Conservation (phyloP, 2,888 invertebrate species). For the Orthonychiurus folsomi region DNA sequence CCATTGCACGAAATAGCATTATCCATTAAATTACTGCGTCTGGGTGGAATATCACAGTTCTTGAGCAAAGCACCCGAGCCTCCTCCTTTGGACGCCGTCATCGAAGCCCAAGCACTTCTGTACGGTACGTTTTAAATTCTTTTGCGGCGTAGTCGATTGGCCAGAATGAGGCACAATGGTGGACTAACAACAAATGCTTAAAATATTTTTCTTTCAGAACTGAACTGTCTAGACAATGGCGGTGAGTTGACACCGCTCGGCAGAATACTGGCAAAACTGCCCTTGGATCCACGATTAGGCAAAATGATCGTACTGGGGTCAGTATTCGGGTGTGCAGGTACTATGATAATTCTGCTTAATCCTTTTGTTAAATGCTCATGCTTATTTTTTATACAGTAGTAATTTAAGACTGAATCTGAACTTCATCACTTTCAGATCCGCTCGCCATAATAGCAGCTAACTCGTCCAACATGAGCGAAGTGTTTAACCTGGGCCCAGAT, state of each 20-base stretch:
- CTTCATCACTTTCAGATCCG: no score
- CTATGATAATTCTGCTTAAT: no score
- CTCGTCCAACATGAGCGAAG: constrained; percentile 89
- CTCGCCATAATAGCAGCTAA: constrained; percentile 90
- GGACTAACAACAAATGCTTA: background rate
- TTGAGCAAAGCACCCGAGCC: constrained; percentile 91
- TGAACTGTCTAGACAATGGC: constrained; percentile 78
- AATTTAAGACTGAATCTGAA: no score
- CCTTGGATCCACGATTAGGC: constrained; percentile 90
- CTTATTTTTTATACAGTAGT: no score
- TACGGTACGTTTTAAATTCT: constrained; percentile 43
- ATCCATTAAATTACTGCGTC: constrained; percentile 75
- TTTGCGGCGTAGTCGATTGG: no score
- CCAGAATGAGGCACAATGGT: background rate
- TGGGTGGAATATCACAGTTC: constrained; percentile 90
- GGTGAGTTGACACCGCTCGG: constrained; percentile 91
- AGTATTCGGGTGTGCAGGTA: constrained; percentile 79
- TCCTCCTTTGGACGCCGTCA: constrained; percentile 88
- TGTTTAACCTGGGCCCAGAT: constrained; percentile 66
- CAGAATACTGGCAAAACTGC: constrained; percentile 81
- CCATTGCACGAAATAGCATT: constrained; percentile 91
- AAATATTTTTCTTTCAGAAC: constrained; percentile 51
- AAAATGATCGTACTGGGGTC: constrained; percentile 96
- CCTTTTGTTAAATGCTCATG: no score
- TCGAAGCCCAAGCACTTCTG: constrained; percentile 82